Evolutionary conservation across 2,888 invertebrate genomes (phyloP), one percentile per base, ranked within the genome.

Genomic region (Petrophora chlorosata): DNA sequence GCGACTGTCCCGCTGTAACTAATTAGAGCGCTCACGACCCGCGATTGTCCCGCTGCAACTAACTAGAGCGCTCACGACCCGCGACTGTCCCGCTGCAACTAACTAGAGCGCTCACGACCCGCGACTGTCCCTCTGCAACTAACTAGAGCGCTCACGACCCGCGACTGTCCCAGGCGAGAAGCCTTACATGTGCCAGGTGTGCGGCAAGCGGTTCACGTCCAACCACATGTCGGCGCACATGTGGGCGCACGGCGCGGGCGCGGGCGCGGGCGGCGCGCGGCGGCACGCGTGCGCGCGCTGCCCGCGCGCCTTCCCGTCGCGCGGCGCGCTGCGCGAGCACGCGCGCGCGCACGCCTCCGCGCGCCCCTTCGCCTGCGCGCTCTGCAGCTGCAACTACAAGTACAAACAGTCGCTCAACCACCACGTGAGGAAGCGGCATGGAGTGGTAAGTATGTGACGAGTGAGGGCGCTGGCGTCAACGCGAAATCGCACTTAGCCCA

Each of bases 151-250:
- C 16, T 3, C 16, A 16, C 16, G 16, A 4, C 16, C 4, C 16
- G 16, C 4, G 4, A 16, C 3, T 1, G 5, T 8, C 22, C 0
- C 54, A 82, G 84, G 84, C 3, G 80, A 66, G 22, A 74, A 83
- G 50, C 85, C 85, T 1, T 86, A 85, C 70, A 73, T 86, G 53
- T 86, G 86, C 41, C 69, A 76, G 1, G 63, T 78, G 10, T 86
- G 86, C 66, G 85, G 85, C 41, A 70, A 69, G 52, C 76, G 68
- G 13, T 86, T 85, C 74, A 70, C 79, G 0, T 84, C 81, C 4
- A 85, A 86, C 78, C 86, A 84, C 68, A 62, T 86, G 40, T 56
- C 79, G 0, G 70, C 65, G n/a, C 86, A 86, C 70, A 52, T 79
- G 69, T 51, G 3, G 19, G 8, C 22, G n/a, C 58, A 57, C 53